Conservation (phyloP, 1,140 invertebrate species). For the Zaprionus nigranus region DNA sequence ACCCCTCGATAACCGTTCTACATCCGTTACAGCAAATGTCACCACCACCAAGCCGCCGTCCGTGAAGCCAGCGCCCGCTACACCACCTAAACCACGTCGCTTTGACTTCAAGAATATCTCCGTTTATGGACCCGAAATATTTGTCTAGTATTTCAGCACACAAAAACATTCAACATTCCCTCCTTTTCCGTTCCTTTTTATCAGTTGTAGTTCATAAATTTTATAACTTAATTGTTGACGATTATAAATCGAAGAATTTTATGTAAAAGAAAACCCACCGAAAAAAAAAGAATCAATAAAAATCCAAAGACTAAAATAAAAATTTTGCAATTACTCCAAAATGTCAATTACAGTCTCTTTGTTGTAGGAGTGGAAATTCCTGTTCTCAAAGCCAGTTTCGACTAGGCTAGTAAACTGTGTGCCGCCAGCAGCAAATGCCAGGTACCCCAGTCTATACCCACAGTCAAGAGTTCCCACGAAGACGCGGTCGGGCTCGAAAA, state of each 20-base stretch:
- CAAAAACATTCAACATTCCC: too few relatives aligned
- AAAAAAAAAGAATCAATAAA: constrained; percentile 13
- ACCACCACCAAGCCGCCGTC: neutral
- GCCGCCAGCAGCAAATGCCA: constrained; percentile 70
- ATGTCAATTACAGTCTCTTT: constrained; percentile 65
- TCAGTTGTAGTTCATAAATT: constrained; percentile 10
- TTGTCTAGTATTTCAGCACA: constrained; percentile 37
- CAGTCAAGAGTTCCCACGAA: constrained; percentile 73
- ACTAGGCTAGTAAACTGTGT: constrained; percentile 66
- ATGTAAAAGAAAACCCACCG: constrained; percentile 19
- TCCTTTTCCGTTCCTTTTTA: too few relatives aligned
- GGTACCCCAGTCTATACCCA: constrained; percentile 27
- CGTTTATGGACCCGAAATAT: constrained; percentile 65
- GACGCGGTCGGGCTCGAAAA: constrained; percentile 35
- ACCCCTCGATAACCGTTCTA: neutral
- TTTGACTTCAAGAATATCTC: constrained; percentile 26
- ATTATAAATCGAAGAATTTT: constrained; percentile 71
- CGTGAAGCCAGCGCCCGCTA: constrained; percentile 47
- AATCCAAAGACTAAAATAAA: constrained; percentile 9
- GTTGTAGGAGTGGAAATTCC: constrained; percentile 82
- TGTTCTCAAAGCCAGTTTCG: constrained; percentile 77
- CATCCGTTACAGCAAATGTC: neutral
- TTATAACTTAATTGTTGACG: constrained; percentile 77
- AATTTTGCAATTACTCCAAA: constrained; percentile 63
- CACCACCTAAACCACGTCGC: constrained; percentile 60